phyloP scores from a whole-genome alignment of 1,140 invertebrate species.

The Drosophila saltans region DNA sequence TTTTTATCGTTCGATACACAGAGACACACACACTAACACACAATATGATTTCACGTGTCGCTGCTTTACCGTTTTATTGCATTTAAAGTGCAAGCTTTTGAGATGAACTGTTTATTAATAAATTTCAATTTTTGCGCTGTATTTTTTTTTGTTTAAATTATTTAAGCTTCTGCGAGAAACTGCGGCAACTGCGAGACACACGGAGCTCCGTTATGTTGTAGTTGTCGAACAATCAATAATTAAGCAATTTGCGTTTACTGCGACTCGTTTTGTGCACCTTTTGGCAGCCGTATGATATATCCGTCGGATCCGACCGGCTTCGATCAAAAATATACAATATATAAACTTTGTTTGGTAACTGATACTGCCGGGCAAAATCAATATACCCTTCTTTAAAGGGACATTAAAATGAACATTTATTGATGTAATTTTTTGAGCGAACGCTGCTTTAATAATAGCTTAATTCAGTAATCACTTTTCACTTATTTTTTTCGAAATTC shows the following conservation, averaged over 20 bases:
- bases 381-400: neutral
- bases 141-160: neutral
- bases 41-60: neutral
- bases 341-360: neutral
- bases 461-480: neutral
- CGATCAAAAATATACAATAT: neutral
- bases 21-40: neutral
- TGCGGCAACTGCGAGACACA: neutral
- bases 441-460: neutral
- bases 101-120: constrained; percentile 3
- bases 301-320: neutral
- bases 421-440: neutral
- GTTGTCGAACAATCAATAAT: constrained; percentile 12
- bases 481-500: neutral
- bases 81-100: constrained; percentile 18
- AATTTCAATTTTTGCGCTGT: neutral
- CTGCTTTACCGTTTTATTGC: constrained; percentile 9
- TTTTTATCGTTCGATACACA: neutral
- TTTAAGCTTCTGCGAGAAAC: neutral
- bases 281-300: neutral
- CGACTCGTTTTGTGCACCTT: neutral
- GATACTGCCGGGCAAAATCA: neutral
- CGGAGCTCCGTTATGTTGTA: constrained; percentile 8
- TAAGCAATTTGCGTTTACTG: neutral
- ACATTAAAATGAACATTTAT: neutral